Base-by-base conservation (phyloP, 2,888 invertebrate species). In the Thera britannica region DNA sequence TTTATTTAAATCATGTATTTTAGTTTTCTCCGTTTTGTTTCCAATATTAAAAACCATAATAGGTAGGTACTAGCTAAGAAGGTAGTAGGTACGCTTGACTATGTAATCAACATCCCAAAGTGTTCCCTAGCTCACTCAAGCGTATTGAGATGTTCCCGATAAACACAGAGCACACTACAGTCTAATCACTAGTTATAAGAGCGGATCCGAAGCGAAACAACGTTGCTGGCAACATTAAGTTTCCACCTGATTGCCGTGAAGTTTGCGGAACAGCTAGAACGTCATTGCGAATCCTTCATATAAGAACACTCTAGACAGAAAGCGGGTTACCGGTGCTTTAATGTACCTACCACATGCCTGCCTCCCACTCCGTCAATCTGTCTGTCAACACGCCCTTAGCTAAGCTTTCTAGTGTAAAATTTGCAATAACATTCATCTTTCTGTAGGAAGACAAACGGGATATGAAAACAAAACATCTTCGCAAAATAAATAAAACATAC, bases 191-290 rank as follows among this genome's bases (percentile, higher is more conserved):
- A 67, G 65, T 68, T 68, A 69, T 65, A 67, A 68, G 52, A 68
- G 62, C 67, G 65, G 68, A 61, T 77, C 70, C 64, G 68, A 65
- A 41, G 62, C 65, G 70, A 71, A 76, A 70, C 75, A 77, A 77
- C 63, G 67, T 76, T 71, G 72, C 72, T 77, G 68, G 71, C 64
- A 77, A 75, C 75, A 73, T 70, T 70, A 79, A 83, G 77, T 84
- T 83, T 75, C 72, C 72, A 81, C 76, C 79, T 81, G 83, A 83
- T 80, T 83, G 80, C 77, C 78, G 76, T 72, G 75, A 79, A 82
- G 78, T 82, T 81, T 75, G 75, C 75, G 75, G 81, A 72, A 54
- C 62, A 44, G 49, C 64, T 65, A 73, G 54, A 56, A 57, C 77
- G 75, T 80, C 79, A 79, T 73, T 73, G 71, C 71, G 73, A 70